A percentile compares a stretch with the other conserved stretches of the same genome.
Conservation (phyloP, 2,113 vertebrate species). For the Catharus minimus region DNA sequence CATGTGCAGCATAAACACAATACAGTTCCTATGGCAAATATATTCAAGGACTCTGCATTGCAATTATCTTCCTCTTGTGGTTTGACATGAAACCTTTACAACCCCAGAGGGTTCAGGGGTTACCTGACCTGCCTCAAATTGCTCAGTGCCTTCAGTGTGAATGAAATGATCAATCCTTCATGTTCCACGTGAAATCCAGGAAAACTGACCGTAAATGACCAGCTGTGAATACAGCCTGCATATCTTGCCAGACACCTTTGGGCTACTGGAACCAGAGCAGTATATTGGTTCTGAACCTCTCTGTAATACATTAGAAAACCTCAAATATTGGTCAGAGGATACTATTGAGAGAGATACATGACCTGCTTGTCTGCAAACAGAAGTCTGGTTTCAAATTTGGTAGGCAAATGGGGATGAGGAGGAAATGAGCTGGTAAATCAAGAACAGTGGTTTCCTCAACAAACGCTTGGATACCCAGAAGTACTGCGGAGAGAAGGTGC, state of each 20-base stretch:
- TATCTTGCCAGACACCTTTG: neutral
- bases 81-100: neutral
- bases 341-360: neutral
- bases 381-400: neutral
- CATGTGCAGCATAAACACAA: neutral
- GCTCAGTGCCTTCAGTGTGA: neutral
- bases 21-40: neutral
- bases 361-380: neutral
- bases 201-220: neutral
- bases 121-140: neutral
- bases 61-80: neutral
- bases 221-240: neutral
- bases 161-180: neutral
- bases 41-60: neutral
- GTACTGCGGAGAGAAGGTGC: neutral
- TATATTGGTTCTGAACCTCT: neutral
- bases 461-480: neutral
- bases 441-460: neutral
- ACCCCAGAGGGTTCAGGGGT: neutral
- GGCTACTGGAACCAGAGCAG: neutral
- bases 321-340: neutral
- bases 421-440: neutral
- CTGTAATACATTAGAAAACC: neutral
- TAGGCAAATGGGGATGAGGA: neutral
- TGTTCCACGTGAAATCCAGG: neutral